A percentile compares a stretch with the other conserved stretches of the same genome.
Evolutionary conservation across 2,113 vertebrate genomes (phyloP).

Genomic region (Gopherus evgoodei): DNA sequence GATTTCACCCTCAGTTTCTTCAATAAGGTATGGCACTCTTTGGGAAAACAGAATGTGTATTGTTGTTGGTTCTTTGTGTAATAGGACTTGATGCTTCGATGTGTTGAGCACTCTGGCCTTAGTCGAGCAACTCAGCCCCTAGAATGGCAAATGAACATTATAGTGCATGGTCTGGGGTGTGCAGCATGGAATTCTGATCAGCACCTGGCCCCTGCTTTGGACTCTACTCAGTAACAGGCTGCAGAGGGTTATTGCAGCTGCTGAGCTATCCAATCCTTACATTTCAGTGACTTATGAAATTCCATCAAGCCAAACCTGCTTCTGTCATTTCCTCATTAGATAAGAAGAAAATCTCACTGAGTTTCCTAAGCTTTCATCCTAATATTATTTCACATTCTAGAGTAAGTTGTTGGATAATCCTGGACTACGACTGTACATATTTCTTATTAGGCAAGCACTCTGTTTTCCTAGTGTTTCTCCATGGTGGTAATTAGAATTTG

Average conservation of each 20-base stretch:
- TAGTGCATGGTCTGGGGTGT: rapidly evolving
- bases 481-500: background rate
- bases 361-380: background rate
- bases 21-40: background rate
- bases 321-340: background rate
- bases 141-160: background rate
- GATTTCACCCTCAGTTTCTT: background rate
- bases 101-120: background rate
- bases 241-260: background rate
- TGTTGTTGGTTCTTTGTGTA: background rate
- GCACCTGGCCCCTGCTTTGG: background rate
- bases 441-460: background rate
- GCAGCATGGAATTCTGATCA: background rate
- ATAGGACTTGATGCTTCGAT: background rate
- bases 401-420: background rate
- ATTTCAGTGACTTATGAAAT: background rate
- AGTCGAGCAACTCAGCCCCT: background rate
- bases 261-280: background rate
- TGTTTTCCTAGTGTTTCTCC: background rate
- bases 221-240: background rate
- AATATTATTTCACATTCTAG: background rate
- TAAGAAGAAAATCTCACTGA: background rate
- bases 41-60: background rate
- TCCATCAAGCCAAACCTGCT: background rate
- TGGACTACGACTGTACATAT: background rate